Evolutionary conservation across 2,797 vertebrate species (phyloP), one percentile per base, ranked within the genome.

Genomic region (Poliocrania exsul): DNA sequence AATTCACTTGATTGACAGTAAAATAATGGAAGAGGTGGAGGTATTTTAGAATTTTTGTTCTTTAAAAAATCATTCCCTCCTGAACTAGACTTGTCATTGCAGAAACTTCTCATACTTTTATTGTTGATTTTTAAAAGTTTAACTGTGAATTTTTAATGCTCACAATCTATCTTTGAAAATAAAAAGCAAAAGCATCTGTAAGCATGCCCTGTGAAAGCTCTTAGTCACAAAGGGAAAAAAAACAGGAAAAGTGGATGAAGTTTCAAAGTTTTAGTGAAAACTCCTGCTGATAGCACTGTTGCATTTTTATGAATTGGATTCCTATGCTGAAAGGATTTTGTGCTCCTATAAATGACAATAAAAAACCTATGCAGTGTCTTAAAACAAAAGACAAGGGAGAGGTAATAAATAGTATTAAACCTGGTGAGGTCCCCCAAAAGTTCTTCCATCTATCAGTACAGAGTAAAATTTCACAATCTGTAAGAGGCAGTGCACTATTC

Each of bases 161-260:
- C 18, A 28, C 47, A 80, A n/a, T 69, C 79, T 71, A 86, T 24
- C 57, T 78, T 65, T 91, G 93, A 92, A 91, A 95, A 90, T 82
- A 82, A 88, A 92, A 87, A 62, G 4, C 7, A 81, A 91, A 93
- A 47, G 50, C 25, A 90, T 71, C 77, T 95, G 77, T 62, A 91
- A 87, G 50, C 29, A 66, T 46, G 58, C 66, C 80, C 56, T 71
- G 33, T 64, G 77, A 90, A 93, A 81, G 28, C 64, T 95, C 47
- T 56, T 65, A 37, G 35, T 67, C 61, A 64, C 13, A 1, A 81
- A 58, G 25, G 69, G 9, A 14, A 88, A 86, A 88, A 90, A 92
- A 58, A 81, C 6, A 84, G 50, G 56, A 92, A 78, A 53, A 91
- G 64, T 72, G 50, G 31, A 78, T 47, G 73, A 81, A 81, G 23